These are phyloP conservation scores for Drosophila tsacasi DNA, from an alignment of 1,140 invertebrate genomes.

Conservation along the genomic window DNA sequence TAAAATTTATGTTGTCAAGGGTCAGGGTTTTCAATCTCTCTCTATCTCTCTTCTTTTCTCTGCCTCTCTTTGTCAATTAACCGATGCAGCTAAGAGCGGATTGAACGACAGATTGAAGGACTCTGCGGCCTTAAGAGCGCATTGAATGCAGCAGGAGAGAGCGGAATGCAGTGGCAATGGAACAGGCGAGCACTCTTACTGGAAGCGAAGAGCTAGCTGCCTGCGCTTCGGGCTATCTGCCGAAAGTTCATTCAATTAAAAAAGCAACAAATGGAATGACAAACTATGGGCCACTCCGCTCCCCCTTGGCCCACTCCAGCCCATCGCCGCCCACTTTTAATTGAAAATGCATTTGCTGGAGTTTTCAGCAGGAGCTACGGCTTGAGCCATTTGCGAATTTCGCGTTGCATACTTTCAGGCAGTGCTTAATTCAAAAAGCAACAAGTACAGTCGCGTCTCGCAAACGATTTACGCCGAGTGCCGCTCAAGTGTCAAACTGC, in stretches of 20 bases:
- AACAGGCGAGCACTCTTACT: constrained; percentile 46
- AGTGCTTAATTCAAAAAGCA: constrained; percentile 57
- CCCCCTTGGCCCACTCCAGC: background rate
- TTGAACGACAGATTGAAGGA: constrained; percentile 7
- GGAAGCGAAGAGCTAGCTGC: constrained; percentile 43
- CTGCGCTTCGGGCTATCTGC: constrained; percentile 15
- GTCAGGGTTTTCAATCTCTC: constrained; percentile 55
- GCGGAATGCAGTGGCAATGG: constrained; percentile 51
- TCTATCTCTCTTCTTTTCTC: background rate
- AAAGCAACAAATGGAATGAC: constrained; percentile 61
- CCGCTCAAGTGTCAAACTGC: constrained; percentile 27
- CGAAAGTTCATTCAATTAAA: constrained; percentile 42
- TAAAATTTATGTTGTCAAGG: constrained; percentile 70
- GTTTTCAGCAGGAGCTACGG: constrained; percentile 9
- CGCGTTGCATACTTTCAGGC: constrained; percentile 44
- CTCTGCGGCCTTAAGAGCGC: background rate
- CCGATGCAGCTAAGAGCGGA: constrained; percentile 22
- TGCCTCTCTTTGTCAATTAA: background rate
- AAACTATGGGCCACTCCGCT: constrained; percentile 9
- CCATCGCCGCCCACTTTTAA: constrained; percentile 23
- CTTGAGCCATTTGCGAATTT: constrained; percentile 51
- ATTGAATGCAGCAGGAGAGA: constrained; percentile 28
- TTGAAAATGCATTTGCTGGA: constrained; percentile 55
- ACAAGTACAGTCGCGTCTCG: constrained; percentile 58
- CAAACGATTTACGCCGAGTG: constrained; percentile 32